Evolutionary conservation across 2,888 invertebrate species (phyloP), one percentile per base, ranked within the genome.

Genomic region (Adelphocoris suturalis): DNA sequence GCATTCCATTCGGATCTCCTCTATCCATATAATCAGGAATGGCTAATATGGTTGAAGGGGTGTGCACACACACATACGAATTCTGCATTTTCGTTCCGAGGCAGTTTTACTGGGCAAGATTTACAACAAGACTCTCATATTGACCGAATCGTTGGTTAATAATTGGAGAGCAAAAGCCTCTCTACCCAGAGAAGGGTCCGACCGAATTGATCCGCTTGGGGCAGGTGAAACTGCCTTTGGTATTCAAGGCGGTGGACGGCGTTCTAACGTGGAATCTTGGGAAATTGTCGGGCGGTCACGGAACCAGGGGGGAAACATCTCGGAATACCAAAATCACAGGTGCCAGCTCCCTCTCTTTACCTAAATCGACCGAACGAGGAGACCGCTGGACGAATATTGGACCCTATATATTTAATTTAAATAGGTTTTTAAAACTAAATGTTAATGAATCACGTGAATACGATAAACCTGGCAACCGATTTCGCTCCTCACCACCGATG

Each of bases 251-350:
- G 78, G 47, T 14, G 78, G 78, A 37, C 78, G 28, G 13, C 28
- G 9, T 78, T 46, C 46, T 46, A 78, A 78, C 78, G 78, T 78
- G 78, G 78, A 78, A 37, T 78, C 78, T 78, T 78, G 23, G 16
- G 78, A 28, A 46, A 78, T 78, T 16, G 78, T 78, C 46, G 47
- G 78, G 12, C 28, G 23, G 68, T 23, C 78, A 78, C 78, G 78
- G 14, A 78, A 78, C 46, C 46, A 9, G 76, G n/a, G n/a, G 27
- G 13, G 68, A 12, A 68, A 68, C 78, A 19, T 37, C 78, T 47
- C 78, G 78, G 78, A 78, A 78, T 78, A 78, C 78, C 37, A 78
- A 78, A 78, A 78, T 78, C 47, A 47, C 37, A 78, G 78, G 78
- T 78, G 46, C 16, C 46, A 7, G 4, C n/a, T 23, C 68, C 23